Percentiles rank a stretch among this genome's conserved stretches.
phyloP scores from a whole-genome alignment of 2,797 vertebrate genomes.

The Adrianichthys oophorus region DNA sequence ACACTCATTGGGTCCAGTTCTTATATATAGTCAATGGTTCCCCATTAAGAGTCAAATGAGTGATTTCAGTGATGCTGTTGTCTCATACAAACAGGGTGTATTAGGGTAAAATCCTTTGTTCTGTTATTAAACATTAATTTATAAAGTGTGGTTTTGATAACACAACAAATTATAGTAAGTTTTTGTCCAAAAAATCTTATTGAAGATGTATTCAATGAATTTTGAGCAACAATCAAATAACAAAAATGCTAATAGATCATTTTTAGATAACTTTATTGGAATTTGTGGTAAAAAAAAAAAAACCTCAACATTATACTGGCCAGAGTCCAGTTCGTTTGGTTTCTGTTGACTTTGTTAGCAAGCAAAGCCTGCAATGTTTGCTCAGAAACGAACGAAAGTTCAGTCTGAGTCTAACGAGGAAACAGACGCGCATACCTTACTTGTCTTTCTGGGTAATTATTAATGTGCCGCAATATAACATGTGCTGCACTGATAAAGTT shows the following conservation, averaged over 20 bases:
- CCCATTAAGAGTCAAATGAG: too few relatives aligned
- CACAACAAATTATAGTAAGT: too few relatives aligned
- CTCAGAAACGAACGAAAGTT: conserved; percentile 31
- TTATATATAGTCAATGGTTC: too few relatives aligned
- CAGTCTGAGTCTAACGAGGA: conserved; percentile 33
- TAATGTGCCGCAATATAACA: conserved; percentile 54
- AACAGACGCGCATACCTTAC: conserved; percentile 67
- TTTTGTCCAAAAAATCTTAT: too few relatives aligned
- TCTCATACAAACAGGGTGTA: too few relatives aligned
- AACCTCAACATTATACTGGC: conserved; percentile 33
- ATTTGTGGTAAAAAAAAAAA: conserved; percentile 20
- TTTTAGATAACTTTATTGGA: conserved; percentile 24
- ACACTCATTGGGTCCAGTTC: too few relatives aligned
- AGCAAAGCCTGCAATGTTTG: conserved; percentile 29
- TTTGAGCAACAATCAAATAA: conserved; percentile 1
- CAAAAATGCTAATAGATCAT: conserved; percentile 9
- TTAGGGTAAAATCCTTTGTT: too few relatives aligned
- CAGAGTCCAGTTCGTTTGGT: background rate
- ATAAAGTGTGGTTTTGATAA: too few relatives aligned
- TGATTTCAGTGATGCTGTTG: too few relatives aligned
- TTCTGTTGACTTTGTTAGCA: conserved; percentile 34
- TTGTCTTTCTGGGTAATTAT: conserved; percentile 69
- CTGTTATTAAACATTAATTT: too few relatives aligned
- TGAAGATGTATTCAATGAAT: too few relatives aligned
- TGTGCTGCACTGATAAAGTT: conserved; percentile 22